These are phyloP conservation scores for Crematogaster levior DNA, from an alignment of 2,888 invertebrate species.

Conservation along the genomic window DNA sequence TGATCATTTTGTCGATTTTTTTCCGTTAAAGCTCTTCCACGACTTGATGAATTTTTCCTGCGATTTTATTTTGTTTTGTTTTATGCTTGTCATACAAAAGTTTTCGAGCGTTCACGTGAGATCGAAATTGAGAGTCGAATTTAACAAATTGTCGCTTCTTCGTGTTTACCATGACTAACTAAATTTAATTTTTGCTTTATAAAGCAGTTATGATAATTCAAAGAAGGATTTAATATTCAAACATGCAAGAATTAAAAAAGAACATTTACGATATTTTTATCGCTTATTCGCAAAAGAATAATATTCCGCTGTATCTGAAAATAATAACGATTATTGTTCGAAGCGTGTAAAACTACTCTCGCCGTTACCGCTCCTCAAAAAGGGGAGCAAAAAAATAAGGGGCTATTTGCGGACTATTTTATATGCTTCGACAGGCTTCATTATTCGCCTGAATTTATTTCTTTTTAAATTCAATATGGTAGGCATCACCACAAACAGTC, in stretches of 20 bases:
- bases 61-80: background rate
- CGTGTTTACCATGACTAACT: background rate
- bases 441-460: slow-evolving; percentile 52
- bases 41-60: background rate
- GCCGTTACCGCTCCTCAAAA: background rate
- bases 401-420: slow-evolving; percentile 1
- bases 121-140: background rate
- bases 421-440: slow-evolving; percentile 44
- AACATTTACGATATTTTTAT: background rate
- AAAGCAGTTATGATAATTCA: background rate
- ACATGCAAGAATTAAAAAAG: background rate
- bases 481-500: slow-evolving; percentile 58
- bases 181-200: background rate
- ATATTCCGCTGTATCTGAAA: background rate
- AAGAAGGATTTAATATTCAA: background rate
- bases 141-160: background rate
- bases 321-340: background rate
- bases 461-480: slow-evolving; percentile 58
- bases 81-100: background rate
- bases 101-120: background rate
- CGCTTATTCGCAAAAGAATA: background rate
- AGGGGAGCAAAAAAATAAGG: background rate
- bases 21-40: background rate
- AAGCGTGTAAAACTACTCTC: background rate
- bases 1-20: slow-evolving; percentile 58